Evolutionary conservation across 2,113 vertebrate species (phyloP), one percentile per base, ranked within the genome.

Genomic region (Megaceryle maxima): DNA sequence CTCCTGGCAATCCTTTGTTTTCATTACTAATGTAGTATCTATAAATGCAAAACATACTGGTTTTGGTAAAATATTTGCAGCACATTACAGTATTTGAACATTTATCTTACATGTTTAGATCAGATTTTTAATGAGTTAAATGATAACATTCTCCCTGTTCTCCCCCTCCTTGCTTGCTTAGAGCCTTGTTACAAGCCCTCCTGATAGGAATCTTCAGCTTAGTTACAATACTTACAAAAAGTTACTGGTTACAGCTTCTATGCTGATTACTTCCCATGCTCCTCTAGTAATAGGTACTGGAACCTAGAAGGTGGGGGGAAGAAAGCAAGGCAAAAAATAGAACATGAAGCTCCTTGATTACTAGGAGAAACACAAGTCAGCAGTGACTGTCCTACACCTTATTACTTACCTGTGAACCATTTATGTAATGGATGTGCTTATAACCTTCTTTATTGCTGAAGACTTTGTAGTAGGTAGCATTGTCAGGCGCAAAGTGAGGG

Each of bases 21-120:
- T 99, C 98, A 96, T 99, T 99, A 96, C 99, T 99, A 77, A 99
- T 98, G 96, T 98, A 99, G 97, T 99, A 99, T 96, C 99, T 99
- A 95, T 77, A 81, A 95, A 90, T 97, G 66, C 70, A 97, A 97
- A 94, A 88, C 37, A 97, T 67, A 97, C 9, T 20, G 39, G 10
- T 48, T 91, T 89, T 64, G 48, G 48, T 53, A 91, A 87, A 88
- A 78, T 29, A 43, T 24, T 83, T 77, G 68, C 25, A 33, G 29
- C 11, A 46, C 5, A 12, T 64, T 39, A 72, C 67, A 94, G 43
- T 53, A 89, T 59, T 56, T 22, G 44, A 77, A 91, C 25, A 18
- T 13, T 63, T 77, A 53, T 86, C 26, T 90, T 46, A 35, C 18
- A 76, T 11, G 7, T 68, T 95, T 67, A 87, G 25, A 83, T 68